Conservation (phyloP, 2,113 vertebrate species). For the Burhinus oedicnemus region DNA sequence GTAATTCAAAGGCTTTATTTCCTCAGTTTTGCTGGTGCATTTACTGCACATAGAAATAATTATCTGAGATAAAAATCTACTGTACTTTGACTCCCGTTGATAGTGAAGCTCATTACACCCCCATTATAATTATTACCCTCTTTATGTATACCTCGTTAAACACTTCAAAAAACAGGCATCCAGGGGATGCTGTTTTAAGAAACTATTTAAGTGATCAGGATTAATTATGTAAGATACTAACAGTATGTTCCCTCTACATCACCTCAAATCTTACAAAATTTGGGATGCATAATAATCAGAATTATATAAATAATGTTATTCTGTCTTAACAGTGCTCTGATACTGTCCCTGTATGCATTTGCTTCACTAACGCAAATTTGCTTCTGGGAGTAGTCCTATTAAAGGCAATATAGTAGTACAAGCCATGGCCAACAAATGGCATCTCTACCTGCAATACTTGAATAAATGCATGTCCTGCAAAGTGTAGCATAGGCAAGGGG, state of each 20-base stretch:
- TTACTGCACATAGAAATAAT: constrained; percentile 26
- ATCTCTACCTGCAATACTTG: not conserved
- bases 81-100: constrained; percentile 33
- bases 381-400: not conserved
- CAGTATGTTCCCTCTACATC: constrained; percentile 21
- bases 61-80: constrained; percentile 38
- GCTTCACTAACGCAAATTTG: not conserved
- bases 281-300: not conserved
- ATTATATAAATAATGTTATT: not conserved
- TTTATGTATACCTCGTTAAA: constrained; percentile 23
- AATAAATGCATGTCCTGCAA: not conserved
- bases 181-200: constrained; percentile 51
- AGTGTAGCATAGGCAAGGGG: not conserved
- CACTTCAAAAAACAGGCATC: constrained; percentile 34
- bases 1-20: not conserved
- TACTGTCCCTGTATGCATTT: not conserved
- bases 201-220: constrained; percentile 28
- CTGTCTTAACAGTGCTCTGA: not conserved
- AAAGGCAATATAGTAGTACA: not conserved
- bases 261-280: not conserved
- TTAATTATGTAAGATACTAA: constrained; percentile 46
- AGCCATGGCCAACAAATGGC: not conserved
- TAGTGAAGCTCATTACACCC: constrained; percentile 51
- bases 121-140: constrained; percentile 49
- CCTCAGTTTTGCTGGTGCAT: not conserved